Base-by-base conservation (phyloP, 2,888 invertebrate genomes). In the Oscheius sp. region DNA sequence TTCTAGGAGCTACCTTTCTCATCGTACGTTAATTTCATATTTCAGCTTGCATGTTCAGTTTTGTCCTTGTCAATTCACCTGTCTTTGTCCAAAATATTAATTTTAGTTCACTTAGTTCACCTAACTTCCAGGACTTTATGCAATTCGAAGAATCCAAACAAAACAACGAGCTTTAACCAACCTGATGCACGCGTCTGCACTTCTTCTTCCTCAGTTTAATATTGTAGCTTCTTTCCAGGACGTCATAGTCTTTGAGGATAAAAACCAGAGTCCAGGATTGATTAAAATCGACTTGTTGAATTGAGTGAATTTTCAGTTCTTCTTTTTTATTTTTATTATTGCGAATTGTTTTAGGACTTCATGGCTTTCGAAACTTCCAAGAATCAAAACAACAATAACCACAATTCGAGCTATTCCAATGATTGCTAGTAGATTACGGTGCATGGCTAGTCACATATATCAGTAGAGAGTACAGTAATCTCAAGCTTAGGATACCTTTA, bases 1-100 rank as follows among this genome's bases (percentile, higher is more conserved):
- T 80, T 23, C 63, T 80, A 45, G 80, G 78, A 25, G 78, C 80
- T 29, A 76, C 78, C 6, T 80, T 80, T 55, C 70, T 76, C 27
- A 76, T 78, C 45, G 78, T 78, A 27, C 69, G 78, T 55, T 33
- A 5, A 34, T 2, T 31, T 10, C 3, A 33, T n/a, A n/a, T n/a
- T 0, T 25, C 17, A 5, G 3, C 3, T 42, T 42, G 42, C 42
- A 4, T 42, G 37, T 15, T 42, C 42, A 42, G n/a, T 42, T 42
- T 15, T 8, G 42, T 3, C 42, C n/a, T 42, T 15, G 37, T 37
- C 37, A 12, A 10, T 42, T 20, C 42, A 42, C 20, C n/a, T 42
- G 6, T 42, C 20, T 15, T 10, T 20, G 37, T 42, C n/a, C 42
- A 42, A 17, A 17, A 4, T 42, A 20, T 42, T 42, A 3, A 15